phyloP scores from a whole-genome alignment of 2,797 vertebrate genomes.

The Otolemur crassicaudatus region DNA sequence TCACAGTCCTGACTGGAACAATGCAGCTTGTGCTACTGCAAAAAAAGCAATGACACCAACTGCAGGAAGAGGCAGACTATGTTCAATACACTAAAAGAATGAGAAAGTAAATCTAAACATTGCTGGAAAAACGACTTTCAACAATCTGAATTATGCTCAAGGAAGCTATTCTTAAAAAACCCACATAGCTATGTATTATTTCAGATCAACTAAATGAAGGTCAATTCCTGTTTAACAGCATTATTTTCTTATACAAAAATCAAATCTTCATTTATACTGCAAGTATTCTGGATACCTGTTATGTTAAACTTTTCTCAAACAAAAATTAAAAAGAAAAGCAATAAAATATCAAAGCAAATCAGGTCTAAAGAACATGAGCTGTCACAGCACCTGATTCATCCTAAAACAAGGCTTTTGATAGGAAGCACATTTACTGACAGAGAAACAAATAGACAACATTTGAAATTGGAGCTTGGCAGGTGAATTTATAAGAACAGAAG shows the following conservation, averaged over 20 bases:
- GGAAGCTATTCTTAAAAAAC: conserved; percentile 50
- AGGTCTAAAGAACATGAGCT: conserved; percentile 54
- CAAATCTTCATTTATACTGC: conserved; percentile 77
- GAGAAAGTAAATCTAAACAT: conserved; percentile 62
- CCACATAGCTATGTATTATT: conserved; percentile 64
- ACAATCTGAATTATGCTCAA: conserved; percentile 75
- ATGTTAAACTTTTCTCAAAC: conserved; percentile 76
- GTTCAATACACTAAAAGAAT: conserved; percentile 58
- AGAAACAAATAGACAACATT: conserved; percentile 47
- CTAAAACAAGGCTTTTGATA: conserved; percentile 36
- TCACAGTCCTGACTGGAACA: conserved; percentile 65
- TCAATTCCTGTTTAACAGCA: conserved; percentile 84
- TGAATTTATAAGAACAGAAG: conserved; percentile 72
- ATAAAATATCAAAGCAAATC: conserved; percentile 64
- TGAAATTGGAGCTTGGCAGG: conserved; percentile 54
- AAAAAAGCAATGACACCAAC: conserved; percentile 67
- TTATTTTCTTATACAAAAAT: conserved; percentile 80
- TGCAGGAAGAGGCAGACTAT: conserved; percentile 53
- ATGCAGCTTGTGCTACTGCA: conserved; percentile 79
- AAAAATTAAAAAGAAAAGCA: conserved; percentile 63
- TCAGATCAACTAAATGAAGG: conserved; percentile 79
- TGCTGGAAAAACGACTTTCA: conserved; percentile 43
- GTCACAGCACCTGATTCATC: conserved; percentile 57
- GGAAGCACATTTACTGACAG: conserved; percentile 63
- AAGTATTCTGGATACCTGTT: conserved; percentile 78